These are phyloP conservation scores for Calephelis perditalis DNA, from an alignment of 2,888 invertebrate species.

Conservation along the genomic window DNA sequence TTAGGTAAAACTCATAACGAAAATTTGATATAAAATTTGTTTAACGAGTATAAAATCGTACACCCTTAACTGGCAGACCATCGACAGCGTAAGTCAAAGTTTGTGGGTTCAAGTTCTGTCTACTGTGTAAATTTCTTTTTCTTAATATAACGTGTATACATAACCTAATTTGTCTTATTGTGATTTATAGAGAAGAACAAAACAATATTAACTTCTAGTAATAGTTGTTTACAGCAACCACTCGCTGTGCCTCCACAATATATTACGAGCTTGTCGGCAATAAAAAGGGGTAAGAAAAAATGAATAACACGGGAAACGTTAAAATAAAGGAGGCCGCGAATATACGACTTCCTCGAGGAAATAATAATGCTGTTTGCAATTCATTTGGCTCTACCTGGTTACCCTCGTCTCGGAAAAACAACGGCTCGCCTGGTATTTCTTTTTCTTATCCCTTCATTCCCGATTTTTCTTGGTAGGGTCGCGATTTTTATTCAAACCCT, in stretches of 20 bases:
- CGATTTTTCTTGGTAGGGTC: slow-evolving; percentile 63
- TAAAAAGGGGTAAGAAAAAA: slow-evolving; percentile 75
- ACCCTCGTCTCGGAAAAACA: slow-evolving; percentile 70
- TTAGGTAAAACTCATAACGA: no score
- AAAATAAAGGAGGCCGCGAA: slow-evolving; percentile 73
- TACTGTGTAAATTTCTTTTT: no score
- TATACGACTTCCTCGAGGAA: slow-evolving; percentile 78
- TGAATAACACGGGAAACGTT: slow-evolving; percentile 70
- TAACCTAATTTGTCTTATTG: slow-evolving; percentile 9
- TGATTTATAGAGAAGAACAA: neutral
- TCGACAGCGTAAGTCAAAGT: no score
- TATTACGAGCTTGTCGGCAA: slow-evolving; percentile 73
- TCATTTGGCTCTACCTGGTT: slow-evolving; percentile 77
- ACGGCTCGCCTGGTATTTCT: slow-evolving; percentile 53
- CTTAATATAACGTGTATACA: no score
- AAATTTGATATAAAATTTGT: no score
- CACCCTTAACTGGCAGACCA: no score
- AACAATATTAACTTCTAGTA: slow-evolving; percentile 56
- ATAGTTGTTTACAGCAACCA: slow-evolving; percentile 74
- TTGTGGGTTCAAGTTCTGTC: no score
- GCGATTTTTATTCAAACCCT: slow-evolving; percentile 69
- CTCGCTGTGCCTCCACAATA: slow-evolving; percentile 72
- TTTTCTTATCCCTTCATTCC: slow-evolving; percentile 48
- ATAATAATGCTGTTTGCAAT: slow-evolving; percentile 80
- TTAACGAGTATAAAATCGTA: no score